These are phyloP conservation scores for Rutpela maculata DNA, from an alignment of 2,888 invertebrate genomes.

Conservation along the genomic window DNA sequence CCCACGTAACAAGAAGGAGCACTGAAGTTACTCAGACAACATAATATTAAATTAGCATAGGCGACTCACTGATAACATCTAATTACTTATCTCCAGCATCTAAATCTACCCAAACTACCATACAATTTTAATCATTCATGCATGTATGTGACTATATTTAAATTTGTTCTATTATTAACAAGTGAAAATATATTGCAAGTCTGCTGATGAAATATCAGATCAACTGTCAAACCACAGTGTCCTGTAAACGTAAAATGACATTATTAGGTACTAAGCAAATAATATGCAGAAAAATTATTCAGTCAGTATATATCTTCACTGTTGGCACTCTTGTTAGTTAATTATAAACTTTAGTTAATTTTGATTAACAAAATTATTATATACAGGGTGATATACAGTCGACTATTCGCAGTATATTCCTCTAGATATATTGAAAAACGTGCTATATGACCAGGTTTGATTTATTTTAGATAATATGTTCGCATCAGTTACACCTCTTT, in stretches of 20 bases:
- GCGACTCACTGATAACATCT: conserved; percentile 48
- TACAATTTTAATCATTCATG: conserved; percentile 8
- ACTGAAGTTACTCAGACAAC: conserved; percentile 30
- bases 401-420: too few relatives aligned
- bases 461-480: too few relatives aligned
- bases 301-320: too few relatives aligned
- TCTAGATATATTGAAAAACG: too few relatives aligned
- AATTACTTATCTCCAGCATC: conserved; percentile 49
- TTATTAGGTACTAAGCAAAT: background rate
- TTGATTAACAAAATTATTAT: too few relatives aligned
- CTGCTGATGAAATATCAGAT: background rate
- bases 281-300: too few relatives aligned
- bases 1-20: background rate
- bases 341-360: too few relatives aligned
- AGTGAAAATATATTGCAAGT: background rate
- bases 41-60: conserved; percentile 47
- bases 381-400: too few relatives aligned
- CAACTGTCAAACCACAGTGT: background rate
- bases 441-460: too few relatives aligned
- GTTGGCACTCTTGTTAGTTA: too few relatives aligned
- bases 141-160: conserved; percentile 6
- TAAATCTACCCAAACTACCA: conserved; percentile 34
- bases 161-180: conserved; percentile 8
- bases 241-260: background rate
- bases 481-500: too few relatives aligned